Percentiles rank a stretch among this genome's conserved stretches.
Conservation (phyloP, 2,888 invertebrate genomes). For the Lithophane semibrunnea region DNA sequence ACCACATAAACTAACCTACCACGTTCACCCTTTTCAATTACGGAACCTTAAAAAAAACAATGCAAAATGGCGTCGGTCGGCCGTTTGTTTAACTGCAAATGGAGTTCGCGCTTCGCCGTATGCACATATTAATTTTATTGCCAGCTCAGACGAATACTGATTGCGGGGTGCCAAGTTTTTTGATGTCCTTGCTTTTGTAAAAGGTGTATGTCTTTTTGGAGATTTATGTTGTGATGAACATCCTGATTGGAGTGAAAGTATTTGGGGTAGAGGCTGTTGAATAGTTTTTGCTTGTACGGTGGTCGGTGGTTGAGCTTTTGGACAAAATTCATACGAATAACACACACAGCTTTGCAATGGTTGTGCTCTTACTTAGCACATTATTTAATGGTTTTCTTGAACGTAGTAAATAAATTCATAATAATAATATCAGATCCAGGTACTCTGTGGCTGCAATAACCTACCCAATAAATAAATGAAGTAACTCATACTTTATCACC, state of each 20-base stretch:
- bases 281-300: slow-evolving; percentile 32
- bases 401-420: neutral
- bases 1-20: slow-evolving; percentile 58
- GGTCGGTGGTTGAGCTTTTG: neutral
- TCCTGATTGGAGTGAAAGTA: slow-evolving; percentile 57
- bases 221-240: slow-evolving; percentile 63
- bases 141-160: slow-evolving; percentile 67
- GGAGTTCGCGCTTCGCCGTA: slow-evolving; percentile 77
- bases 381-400: neutral
- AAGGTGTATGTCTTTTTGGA: slow-evolving; percentile 57
- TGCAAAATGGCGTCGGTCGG: slow-evolving; percentile 77
- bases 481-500: slow-evolving; percentile 5
- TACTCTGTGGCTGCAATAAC: neutral
- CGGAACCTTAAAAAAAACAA: slow-evolving; percentile 76
- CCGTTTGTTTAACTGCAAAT: slow-evolving; percentile 80
- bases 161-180: slow-evolving; percentile 65
- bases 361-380: accelerated
- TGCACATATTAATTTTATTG: slow-evolving; percentile 81
- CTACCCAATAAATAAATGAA: neutral
- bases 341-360: neutral
- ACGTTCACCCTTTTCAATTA: slow-evolving; percentile 64
- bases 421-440: neutral
- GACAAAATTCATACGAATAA: neutral
- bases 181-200: slow-evolving; percentile 67
- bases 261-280: slow-evolving; percentile 18